A percentile compares a stretch with the other conserved stretches of the same genome.
These are phyloP conservation scores for Colaptes auratus DNA, from an alignment of 2,113 vertebrate genomes.

Conservation along the genomic window DNA sequence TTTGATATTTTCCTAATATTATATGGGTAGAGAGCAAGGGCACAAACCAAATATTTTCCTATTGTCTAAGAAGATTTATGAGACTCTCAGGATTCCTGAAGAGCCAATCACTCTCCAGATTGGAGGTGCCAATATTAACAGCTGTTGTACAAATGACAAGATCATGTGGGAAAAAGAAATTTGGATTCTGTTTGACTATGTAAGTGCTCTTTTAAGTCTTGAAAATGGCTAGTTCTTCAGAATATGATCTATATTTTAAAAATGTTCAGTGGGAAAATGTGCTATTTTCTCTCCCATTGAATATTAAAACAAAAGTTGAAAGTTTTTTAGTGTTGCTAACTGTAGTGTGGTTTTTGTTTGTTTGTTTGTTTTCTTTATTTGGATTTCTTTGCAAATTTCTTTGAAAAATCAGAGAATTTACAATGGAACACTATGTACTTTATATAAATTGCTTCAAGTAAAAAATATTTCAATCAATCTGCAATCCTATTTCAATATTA, in stretches of 20 bases:
- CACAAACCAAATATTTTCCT: background rate
- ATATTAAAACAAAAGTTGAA: background rate
- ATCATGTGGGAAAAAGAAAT: background rate
- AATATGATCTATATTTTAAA: background rate
- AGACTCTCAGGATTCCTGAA: background rate
- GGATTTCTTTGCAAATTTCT: background rate
- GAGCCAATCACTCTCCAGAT: background rate
- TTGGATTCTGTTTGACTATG: background rate
- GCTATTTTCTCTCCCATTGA: background rate
- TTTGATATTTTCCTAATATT: background rate
- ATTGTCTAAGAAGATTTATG: background rate
- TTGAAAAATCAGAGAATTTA: background rate
- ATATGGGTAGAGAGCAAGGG: background rate
- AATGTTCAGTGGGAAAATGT: background rate
- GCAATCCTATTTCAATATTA: background rate
- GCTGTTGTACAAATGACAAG: background rate
- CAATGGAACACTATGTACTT: background rate
- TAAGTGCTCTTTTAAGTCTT: background rate
- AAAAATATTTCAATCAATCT: background rate
- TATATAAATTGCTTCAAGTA: background rate
- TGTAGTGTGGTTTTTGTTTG: fast-evolving
- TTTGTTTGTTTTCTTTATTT: background rate
- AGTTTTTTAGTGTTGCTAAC: background rate
- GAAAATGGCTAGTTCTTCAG: background rate
- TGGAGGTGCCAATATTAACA: background rate